phyloP scores from a whole-genome alignment of 2,113 vertebrate species.

The Nesoenas mayeri region DNA sequence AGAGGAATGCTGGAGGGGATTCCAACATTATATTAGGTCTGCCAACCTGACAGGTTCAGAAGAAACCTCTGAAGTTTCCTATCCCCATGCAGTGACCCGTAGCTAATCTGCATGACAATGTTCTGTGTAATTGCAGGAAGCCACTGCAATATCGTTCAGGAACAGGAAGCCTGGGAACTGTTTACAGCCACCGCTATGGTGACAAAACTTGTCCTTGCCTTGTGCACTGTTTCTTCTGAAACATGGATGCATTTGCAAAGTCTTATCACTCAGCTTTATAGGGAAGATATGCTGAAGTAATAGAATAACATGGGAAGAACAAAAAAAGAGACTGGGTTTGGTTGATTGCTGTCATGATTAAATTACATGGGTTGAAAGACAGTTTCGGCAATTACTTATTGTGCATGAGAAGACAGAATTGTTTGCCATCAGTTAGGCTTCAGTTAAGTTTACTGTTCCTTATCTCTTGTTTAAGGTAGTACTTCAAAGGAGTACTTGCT shows the following conservation, averaged over 20 bases:
- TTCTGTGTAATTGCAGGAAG: conserved; percentile 68
- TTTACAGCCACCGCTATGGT: background rate
- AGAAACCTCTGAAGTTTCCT: conserved; percentile 71
- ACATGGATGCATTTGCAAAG: conserved; percentile 4
- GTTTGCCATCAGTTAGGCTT: conserved; percentile 51
- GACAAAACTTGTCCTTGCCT: conserved; percentile 38
- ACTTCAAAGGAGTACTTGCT: conserved; percentile 76
- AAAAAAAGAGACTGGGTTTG: background rate
- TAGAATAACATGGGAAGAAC: conserved; percentile 25
- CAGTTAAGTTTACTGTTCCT: conserved; percentile 70
- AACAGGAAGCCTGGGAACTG: conserved; percentile 22
- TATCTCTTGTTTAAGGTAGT: conserved; percentile 76
- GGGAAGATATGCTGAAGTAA: conserved; percentile 32
- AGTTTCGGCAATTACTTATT: conserved; percentile 41
- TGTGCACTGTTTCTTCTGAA: conserved; percentile 27
- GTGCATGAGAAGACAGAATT: conserved; percentile 59
- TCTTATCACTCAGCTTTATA: conserved; percentile 47
- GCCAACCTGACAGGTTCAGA: conserved; percentile 67
- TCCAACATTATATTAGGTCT: conserved; percentile 54
- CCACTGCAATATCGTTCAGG: conserved; percentile 1
- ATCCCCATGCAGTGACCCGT: conserved; percentile 64
- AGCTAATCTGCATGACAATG: conserved; percentile 73
- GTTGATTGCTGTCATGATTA: conserved; percentile 50
- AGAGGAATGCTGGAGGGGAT: conserved; percentile 69
- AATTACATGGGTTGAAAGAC: conserved; percentile 39